Base-by-base conservation (phyloP, 2,888 invertebrate species). In the Arctia plantaginis region DNA sequence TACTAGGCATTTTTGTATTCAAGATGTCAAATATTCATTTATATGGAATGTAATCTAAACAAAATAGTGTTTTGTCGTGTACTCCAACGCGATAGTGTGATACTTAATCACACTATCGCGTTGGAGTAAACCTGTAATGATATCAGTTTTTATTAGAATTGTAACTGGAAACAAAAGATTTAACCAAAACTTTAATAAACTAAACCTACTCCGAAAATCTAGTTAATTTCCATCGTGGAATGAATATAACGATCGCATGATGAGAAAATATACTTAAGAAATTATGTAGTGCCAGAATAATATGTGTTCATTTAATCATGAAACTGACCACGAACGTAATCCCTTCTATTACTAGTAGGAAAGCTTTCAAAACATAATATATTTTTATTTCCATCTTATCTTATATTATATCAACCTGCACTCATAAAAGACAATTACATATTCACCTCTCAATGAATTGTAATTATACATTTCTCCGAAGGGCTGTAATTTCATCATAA, bases 1-100 rank as follows among this genome's bases (percentile, higher is more conserved):
- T 75, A 75, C 62, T 72, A 69, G 69, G 71, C 64, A 66, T 70
- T 65, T 55, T 23, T 20, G 2, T n/a, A 27, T 44, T 6, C 66
- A 69, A 64, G 55, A 18, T 18, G 39, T 39, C 51, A 15, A 27
- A n/a, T 23, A 23, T 41, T 15, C 66, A 41, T 41, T 41, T 41
- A 41, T 41, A 12, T 13, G 12, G 41, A 41, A 41, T 13, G 13
- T 41, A 41, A 41, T 41, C 41, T 12, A 41, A 41, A 41, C 1
- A 41, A 41, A 41, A 41, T 41, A 41, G 35, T 35, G 35, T 35
- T 35, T 35, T n/a, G n/a, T n/a, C n/a, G n/a, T n/a, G n/a, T n/a
- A n/a, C n/a, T n/a, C n/a, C n/a, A n/a, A n/a, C n/a, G n/a, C n/a
- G n/a, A n/a, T n/a, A n/a, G n/a, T n/a, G n/a, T n/a, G n/a, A n/a